Evolutionary conservation across 2,888 invertebrate genomes (phyloP), one percentile per base, ranked within the genome.

Genomic region (Hydraecia micacea): DNA sequence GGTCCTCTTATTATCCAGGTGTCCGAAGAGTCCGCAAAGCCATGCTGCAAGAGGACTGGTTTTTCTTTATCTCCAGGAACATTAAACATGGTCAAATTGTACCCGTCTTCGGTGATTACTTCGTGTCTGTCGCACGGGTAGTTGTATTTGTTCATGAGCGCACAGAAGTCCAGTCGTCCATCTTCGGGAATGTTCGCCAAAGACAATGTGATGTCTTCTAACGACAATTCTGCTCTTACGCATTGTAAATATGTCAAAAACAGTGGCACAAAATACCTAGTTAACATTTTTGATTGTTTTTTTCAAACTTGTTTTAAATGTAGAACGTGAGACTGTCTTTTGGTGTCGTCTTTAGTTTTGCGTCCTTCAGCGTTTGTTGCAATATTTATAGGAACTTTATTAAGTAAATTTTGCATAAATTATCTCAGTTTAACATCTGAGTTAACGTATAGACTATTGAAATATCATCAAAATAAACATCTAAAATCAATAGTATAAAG

Each of bases 41-140:
- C 78, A 63, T 78, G 78, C 13, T 11, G 32, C 5, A 68, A 4
- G 2, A 63, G 8, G 8, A 78, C 18, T 46, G 36, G 8, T 55
- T 78, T 78, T 13, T n/a, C 1, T 55, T 4, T n/a, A 46, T 78
- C 9, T 78, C 78, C 36, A 18, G 63, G 79, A 18, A 79, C 5
- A 70, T 70, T 15, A 25, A 9, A 18, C 21, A 70, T 0, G 2
- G 2, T 15, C 69, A 78, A 42, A 25, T 39, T 70, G 25, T 46
- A 70, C 46, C 78, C 78, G 70, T 78, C 78, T 78, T 78, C 9
- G 46, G 78, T 78, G 55, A 2, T 55, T 36, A 78, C 78, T 36
- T 63, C 25, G 52, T 78, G 21, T 46, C 8, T 36, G 9, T 25
- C 36, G 63, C 78, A 78, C 9, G 36, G 7, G 63, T 78, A 78